Evolutionary conservation across 2,797 vertebrate genomes (phyloP), one percentile per base, ranked within the genome.

Genomic region (Chromis chromis): DNA sequence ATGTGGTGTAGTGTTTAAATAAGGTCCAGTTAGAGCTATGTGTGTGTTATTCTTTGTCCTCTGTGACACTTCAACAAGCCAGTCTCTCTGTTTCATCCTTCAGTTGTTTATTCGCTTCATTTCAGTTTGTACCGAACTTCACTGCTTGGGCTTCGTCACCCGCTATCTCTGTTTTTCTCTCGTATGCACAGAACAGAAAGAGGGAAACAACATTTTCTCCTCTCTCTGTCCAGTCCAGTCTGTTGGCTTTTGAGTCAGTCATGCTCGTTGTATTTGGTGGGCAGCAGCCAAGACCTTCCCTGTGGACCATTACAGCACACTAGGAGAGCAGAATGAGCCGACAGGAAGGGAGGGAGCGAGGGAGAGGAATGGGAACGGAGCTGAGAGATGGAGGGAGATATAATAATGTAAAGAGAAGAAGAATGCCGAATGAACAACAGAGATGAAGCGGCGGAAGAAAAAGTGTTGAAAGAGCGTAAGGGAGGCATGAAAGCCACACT

Each of bases 241-340:
- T 67, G 79, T 84, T 81, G 80, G 78, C 72, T 78, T 67, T 75
- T 66, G 67, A 81, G 75, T 88, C 81, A 77, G 79, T 81, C 63
- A 67, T 82, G 65, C 78, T 84, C 19, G 31, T 78, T 89, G 83
- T 83, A 80, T 87, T 88, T 86, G 62, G 76, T 81, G 83, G 58
- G 88, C 65, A 78, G 84, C 83, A 73, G 88, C 89, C 88, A 89
- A 88, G 52, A 60, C 28, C 11, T 27, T 87, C 88, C 83, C 90
- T n/a, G 44, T 44, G 79, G 85, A 83, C 81, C 80, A 81, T 88
- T 86, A 86, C 81, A 64, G 59, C 72, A 76, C 73, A 79, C 70
- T 49, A 69, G 57, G 65, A 81, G 70, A 63, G 62, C 17, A 17
- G 58, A 66, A 50, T 50, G 66, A 82, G 33, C 33, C 3, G 44